phyloP scores from a whole-genome alignment of 2,797 vertebrate species.

The Spondyliosoma cantharus region DNA sequence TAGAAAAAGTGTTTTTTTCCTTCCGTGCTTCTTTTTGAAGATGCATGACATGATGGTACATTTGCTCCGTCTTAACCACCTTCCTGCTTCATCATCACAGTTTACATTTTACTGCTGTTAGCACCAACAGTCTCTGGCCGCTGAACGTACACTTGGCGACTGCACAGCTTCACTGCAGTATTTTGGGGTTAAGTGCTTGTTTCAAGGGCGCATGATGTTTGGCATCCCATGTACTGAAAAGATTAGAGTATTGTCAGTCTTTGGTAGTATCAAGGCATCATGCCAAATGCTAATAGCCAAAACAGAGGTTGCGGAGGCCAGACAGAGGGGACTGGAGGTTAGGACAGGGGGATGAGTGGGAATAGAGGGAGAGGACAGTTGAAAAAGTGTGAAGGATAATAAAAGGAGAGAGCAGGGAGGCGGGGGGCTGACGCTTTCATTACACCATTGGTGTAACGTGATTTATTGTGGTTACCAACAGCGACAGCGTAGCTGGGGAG shows the following conservation, averaged over 20 bases:
- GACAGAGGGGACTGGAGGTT: conserved; percentile 15
- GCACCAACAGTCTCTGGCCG: not conserved
- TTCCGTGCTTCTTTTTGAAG: not conserved
- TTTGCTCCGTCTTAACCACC: not conserved
- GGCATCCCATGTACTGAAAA: conserved; percentile 2
- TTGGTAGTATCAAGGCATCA: not conserved
- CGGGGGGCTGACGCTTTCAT: conserved; percentile 34
- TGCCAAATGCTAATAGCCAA: conserved; percentile 31
- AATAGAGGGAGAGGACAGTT: conserved; percentile 28
- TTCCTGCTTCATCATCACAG: not conserved
- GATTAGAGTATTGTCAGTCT: conserved; percentile 16
- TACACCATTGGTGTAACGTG: conserved; percentile 35
- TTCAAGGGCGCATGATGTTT: conserved; percentile 42
- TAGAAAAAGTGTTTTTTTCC: not conserved
- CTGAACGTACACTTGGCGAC: not conserved
- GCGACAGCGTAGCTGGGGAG: conserved; percentile 35
- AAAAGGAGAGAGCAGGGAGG: conserved; percentile 35
- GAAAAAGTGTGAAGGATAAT: conserved; percentile 55
- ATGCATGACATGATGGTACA: not conserved
- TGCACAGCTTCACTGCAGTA: conserved; percentile 36
- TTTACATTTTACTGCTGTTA: not conserved
- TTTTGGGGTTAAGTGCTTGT: conserved; percentile 29
- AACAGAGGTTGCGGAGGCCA: conserved; percentile 22
- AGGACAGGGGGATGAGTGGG: conserved; percentile 25
- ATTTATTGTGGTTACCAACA: conserved; percentile 60